Evolutionary conservation across 2,888 invertebrate genomes (phyloP).

Genomic region (Amphimallon solstitiale): DNA sequence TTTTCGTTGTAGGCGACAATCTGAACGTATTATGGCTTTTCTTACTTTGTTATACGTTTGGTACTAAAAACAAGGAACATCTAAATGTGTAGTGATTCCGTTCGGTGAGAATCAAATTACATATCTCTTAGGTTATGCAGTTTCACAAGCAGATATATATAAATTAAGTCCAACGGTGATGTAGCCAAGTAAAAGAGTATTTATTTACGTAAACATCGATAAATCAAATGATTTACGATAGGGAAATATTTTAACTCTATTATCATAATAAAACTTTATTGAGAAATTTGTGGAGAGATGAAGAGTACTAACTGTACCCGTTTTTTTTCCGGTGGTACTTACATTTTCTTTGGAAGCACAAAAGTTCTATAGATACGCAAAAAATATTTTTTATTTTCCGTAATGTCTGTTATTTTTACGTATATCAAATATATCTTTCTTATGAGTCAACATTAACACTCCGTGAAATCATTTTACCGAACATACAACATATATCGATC

Average conservation of each 20-base stretch:
- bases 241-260: background rate
- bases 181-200: slow-evolving; percentile 8
- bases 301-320: background rate
- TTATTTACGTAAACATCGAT: slow-evolving; percentile 22
- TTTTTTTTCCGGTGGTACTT: too few relatives aligned
- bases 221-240: slow-evolving; percentile 27
- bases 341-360: too few relatives aligned
- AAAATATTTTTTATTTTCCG: too few relatives aligned
- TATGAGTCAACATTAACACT: too few relatives aligned
- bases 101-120: slow-evolving; percentile 28
- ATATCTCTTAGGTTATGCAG: slow-evolving; percentile 17
- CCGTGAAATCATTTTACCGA: too few relatives aligned
- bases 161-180: slow-evolving; percentile 4
- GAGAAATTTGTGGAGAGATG: background rate
- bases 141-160: slow-evolving; percentile 24
- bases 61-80: slow-evolving; percentile 31
- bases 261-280: slow-evolving; percentile 5
- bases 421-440: too few relatives aligned
- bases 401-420: too few relatives aligned
- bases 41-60: slow-evolving; percentile 28
- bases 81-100: slow-evolving; percentile 26
- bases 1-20: slow-evolving; percentile 11
- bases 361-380: too few relatives aligned
- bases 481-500: too few relatives aligned
- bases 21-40: slow-evolving; percentile 20